A percentile compares a stretch with the other conserved stretches of the same genome.
phyloP scores from a whole-genome alignment of 2,888 invertebrate genomes.

The Laspeyria flexula region DNA sequence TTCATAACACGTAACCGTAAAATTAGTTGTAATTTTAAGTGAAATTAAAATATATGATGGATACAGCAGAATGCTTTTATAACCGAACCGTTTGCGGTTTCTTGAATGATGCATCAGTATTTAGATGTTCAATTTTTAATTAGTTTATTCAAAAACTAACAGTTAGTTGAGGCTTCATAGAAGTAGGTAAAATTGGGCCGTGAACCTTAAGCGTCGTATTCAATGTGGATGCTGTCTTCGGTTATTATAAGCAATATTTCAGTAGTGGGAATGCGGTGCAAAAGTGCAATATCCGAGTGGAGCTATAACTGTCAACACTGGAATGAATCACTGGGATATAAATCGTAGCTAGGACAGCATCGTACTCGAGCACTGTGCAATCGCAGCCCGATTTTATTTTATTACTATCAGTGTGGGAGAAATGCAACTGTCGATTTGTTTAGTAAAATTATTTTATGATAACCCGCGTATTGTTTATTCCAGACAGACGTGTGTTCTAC shows the following conservation, averaged over 20 bases:
- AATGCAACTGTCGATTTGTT: conserved; percentile 68
- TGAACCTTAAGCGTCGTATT: conserved; percentile 31
- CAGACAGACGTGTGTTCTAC: conserved; percentile 40
- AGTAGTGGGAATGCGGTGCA: conserved; percentile 72
- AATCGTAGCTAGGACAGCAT: conserved; percentile 73
- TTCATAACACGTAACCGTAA: no score
- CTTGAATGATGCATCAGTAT: not conserved
- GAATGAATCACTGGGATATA: conserved; percentile 81
- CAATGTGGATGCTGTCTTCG: conserved; percentile 56
- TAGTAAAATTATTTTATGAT: conserved; percentile 69
- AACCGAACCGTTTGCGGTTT: not conserved
- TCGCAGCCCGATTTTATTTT: conserved; percentile 74
- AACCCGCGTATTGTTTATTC: conserved; percentile 51
- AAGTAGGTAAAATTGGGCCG: conserved; percentile 6
- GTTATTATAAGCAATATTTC: conserved; percentile 76
- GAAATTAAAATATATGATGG: no score
- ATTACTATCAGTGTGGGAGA: conserved; percentile 63
- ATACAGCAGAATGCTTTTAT: no score
- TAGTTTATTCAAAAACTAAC: no score
- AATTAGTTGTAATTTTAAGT: no score
- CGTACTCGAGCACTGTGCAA: conserved; percentile 60
- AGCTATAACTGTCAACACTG: conserved; percentile 79
- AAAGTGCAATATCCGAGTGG: conserved; percentile 80
- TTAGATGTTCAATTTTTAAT: no score
- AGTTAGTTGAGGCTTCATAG: no score